Conservation (phyloP, 2,797 vertebrate species). For the Lepus oiostolus region DNA sequence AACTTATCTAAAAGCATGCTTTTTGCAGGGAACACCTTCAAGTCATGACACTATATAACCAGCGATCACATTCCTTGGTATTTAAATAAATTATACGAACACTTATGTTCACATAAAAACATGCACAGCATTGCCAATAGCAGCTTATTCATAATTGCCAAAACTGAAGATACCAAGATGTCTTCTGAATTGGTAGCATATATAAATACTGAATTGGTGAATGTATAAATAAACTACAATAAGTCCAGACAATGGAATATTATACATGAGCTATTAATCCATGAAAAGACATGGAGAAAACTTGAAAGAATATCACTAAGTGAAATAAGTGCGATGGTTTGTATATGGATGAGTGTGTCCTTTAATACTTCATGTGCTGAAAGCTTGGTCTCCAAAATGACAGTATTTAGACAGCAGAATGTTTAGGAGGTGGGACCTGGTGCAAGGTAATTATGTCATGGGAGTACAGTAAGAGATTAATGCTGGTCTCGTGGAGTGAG, state of each 20-base stretch:
- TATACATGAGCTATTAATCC: not conserved
- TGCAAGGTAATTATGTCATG: not conserved
- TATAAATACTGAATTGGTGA: not conserved
- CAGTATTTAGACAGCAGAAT: not conserved
- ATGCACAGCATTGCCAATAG: not conserved
- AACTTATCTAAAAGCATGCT: not conserved
- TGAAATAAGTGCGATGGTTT: not conserved
- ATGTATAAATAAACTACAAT: not conserved
- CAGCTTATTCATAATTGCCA: not conserved
- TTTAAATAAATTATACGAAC: slow-evolving; percentile 10
- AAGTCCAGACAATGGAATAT: not conserved
- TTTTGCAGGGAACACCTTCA: not conserved
- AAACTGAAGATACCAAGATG: not conserved
- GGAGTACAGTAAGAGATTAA: too few species aligned
- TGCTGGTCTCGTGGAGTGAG: not conserved
- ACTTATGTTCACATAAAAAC: not conserved
- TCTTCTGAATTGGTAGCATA: not conserved
- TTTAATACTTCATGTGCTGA: not conserved
- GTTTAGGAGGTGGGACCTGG: not conserved
- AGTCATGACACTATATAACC: not conserved
- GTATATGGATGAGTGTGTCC: not conserved
- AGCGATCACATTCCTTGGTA: not conserved
- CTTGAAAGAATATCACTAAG: not conserved
- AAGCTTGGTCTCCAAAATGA: not conserved
- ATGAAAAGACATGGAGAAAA: not conserved